A percentile compares a stretch with the other conserved stretches of the same genome.
Conservation (phyloP, 92 coral and sea anemone species). For the Zoanthus gigantus region DNA sequence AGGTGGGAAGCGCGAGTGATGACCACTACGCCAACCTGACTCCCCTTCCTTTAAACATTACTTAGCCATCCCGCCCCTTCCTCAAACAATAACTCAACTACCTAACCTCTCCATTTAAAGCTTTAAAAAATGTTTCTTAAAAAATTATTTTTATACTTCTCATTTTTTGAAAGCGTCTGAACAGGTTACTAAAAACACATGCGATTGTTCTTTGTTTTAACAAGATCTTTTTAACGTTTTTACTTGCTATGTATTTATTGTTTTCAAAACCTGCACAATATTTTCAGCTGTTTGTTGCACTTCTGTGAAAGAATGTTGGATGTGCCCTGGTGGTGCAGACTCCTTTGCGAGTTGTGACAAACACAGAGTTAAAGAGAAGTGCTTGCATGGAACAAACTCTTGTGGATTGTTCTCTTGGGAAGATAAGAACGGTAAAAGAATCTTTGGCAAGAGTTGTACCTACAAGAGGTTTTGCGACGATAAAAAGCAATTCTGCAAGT, state of each 20-base stretch:
- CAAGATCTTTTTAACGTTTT: not conserved
- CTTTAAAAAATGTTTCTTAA: too few relatives aligned
- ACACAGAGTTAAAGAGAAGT: not conserved
- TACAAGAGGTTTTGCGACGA: slow-evolving; percentile 1
- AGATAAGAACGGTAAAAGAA: slow-evolving; percentile 12
- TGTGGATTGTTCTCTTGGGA: slow-evolving; percentile 39
- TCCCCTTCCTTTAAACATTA: too few relatives aligned
- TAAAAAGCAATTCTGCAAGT: slow-evolving; percentile 21
- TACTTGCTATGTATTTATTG: not conserved
- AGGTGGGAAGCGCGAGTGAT: too few relatives aligned
- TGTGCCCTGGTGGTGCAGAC: slow-evolving; percentile 30
- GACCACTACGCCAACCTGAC: too few relatives aligned
- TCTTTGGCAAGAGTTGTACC: slow-evolving; percentile 33
- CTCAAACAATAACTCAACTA: too few relatives aligned
- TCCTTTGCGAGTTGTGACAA: slow-evolving; percentile 30
- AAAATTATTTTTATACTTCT: too few relatives aligned
- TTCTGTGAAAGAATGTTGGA: slow-evolving; percentile 37
- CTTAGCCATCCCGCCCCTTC: too few relatives aligned
- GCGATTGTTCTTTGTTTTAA: too few relatives aligned
- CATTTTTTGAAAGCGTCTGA: too few relatives aligned
- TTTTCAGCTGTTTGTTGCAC: not conserved
- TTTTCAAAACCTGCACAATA: not conserved
- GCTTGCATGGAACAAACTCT: not conserved
- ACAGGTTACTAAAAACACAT: too few relatives aligned
- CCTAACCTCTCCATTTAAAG: too few relatives aligned